Percentiles rank a stretch among this genome's conserved stretches.
These are phyloP conservation scores for Leucopsar rothschildi DNA, from an alignment of 2,113 vertebrate species.

Conservation along the genomic window DNA sequence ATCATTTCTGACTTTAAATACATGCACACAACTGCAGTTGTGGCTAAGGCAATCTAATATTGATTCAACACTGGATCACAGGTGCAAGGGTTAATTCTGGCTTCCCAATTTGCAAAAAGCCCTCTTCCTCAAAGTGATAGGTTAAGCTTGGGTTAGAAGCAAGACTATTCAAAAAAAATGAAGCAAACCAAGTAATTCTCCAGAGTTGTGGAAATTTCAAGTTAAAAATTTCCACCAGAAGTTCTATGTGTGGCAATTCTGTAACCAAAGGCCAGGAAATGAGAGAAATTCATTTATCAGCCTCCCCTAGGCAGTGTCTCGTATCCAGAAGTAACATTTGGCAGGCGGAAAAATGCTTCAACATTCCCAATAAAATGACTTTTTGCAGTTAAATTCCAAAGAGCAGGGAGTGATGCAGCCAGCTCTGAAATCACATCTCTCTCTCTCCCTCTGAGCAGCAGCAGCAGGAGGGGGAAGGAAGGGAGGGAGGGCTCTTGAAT, in stretches of 20 bases:
- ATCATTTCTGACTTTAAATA: background rate
- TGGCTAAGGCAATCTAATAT: background rate
- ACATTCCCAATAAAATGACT: background rate
- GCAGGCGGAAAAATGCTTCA: background rate
- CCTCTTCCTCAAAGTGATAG: background rate
- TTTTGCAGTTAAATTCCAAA: background rate
- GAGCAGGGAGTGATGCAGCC: background rate
- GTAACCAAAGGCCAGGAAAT: background rate
- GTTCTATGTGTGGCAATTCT: background rate
- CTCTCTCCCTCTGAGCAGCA: background rate
- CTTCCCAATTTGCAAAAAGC: background rate
- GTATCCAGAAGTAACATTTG: background rate
- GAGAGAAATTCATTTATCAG: background rate
- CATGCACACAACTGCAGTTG: background rate
- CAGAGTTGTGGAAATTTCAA: background rate
- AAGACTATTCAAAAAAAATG: background rate
- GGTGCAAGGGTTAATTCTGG: background rate
- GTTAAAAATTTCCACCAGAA: background rate
- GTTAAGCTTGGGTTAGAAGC: background rate
- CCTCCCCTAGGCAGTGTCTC: background rate
- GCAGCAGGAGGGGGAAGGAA: accelerated
- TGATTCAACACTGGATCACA: background rate
- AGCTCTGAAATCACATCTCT: background rate
- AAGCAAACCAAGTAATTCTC: background rate
- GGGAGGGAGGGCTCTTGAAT: background rate